A percentile compares a stretch with the other conserved stretches of the same genome.
phyloP scores from a whole-genome alignment of 2,113 vertebrate genomes.

The Protobothrops flavoviridis region DNA sequence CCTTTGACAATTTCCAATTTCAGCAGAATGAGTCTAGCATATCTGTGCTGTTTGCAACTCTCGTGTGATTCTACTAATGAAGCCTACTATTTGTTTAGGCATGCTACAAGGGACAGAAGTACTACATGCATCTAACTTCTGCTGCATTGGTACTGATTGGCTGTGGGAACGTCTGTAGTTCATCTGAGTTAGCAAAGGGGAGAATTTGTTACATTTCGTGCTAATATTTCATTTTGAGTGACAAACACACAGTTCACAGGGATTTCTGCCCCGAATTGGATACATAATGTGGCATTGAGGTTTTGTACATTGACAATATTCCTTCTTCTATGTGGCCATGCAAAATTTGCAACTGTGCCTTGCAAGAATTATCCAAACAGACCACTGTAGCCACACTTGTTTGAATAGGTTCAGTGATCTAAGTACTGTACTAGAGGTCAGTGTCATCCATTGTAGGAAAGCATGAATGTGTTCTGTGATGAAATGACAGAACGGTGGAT shows the following conservation, averaged over 20 bases:
- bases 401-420: not conserved
- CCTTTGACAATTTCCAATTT: not conserved
- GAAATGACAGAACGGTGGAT: not conserved
- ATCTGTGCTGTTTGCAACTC: not conserved
- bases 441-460: not conserved
- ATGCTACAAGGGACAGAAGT: not conserved
- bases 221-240: not conserved
- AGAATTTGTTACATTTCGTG: not conserved
- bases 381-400: not conserved
- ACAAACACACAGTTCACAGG: not conserved
- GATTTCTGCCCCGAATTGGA: not conserved
- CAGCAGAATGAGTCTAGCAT: not conserved
- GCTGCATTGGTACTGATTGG: not conserved
- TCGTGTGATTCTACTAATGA: not conserved
- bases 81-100: not conserved
- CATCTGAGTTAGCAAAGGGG: not conserved
- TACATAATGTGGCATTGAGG: not conserved
- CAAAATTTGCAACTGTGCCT: not conserved
- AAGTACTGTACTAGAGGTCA: not conserved
- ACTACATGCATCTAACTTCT: not conserved
- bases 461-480: conserved; percentile 1
- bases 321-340: not conserved
- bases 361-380: not conserved
- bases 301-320: not conserved
- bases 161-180: not conserved